Evolutionary conservation across 2,113 vertebrate genomes (phyloP), one percentile per base, ranked within the genome.

Genomic region (Takifugu flavidus): DNA sequence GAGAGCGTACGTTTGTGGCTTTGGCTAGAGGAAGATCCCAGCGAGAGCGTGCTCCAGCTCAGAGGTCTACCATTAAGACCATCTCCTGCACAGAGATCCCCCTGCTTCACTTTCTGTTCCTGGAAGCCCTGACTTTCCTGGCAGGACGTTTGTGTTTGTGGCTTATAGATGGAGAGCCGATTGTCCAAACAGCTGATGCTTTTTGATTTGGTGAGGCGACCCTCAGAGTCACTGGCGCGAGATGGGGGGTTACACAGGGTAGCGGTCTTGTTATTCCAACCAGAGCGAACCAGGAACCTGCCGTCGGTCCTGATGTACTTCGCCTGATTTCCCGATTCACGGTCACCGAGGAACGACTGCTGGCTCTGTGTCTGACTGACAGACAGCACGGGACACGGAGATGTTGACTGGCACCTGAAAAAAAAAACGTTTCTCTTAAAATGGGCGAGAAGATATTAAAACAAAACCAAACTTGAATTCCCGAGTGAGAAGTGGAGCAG

Each of bases 341-440:
- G 89, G 49, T 96, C 94, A 0, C 92, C 93, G 70, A 95, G 90
- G 57, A 91, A 80, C 0, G 89, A 89, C 62, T 90, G 92, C 59
- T 90, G 93, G 70, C 89, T 82, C 55, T 87, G 90, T 70, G 88
- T 92, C 75, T 92, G 90, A 13, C 88, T 89, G 0, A 88, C 90
- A 62, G 93, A 91, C 49, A 95, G 63, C 74, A 93, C 88, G 46
- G 94, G 92, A 1, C 92, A 93, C 6, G 93, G 92, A 51, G 94
- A 97, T 58, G 92, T 91, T 58, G 96, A 94, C 72, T 93, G 94
- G 89, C 93, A 95, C 94, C 97, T 99, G 82, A 58, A 88, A 89
- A 44, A 65, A 82, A 75, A 89, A 53, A 62, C 53, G 7, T 60
- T 59, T 69, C 28, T 44, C 20, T n/a, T 6, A 11, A 39, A 39